These are phyloP conservation scores for Bombylius discolor DNA, from an alignment of 2,888 invertebrate genomes.

Conservation along the genomic window DNA sequence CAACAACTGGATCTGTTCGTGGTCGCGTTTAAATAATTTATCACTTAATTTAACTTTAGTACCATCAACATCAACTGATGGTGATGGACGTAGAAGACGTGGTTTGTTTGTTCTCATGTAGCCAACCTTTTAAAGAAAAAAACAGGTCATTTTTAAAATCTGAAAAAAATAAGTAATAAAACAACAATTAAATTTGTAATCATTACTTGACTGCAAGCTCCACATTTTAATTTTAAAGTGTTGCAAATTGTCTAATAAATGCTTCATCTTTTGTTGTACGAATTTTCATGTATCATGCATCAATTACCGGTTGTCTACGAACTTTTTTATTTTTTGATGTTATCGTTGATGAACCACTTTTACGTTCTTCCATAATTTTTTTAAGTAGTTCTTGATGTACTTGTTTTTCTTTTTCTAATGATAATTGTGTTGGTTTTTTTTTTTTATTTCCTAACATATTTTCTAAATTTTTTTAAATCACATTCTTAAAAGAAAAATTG, in stretches of 20 bases:
- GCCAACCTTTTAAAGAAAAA: slow-evolving; percentile 21
- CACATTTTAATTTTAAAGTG: slow-evolving; percentile 87
- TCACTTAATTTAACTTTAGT: slow-evolving; percentile 85
- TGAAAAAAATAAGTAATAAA: too few relatives aligned
- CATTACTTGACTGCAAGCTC: slow-evolving; percentile 71
- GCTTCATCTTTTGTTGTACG: slow-evolving; percentile 90
- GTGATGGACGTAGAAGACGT: slow-evolving; percentile 63
- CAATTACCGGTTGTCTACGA: slow-evolving; percentile 82
- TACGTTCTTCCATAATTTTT: slow-evolving; percentile 68
- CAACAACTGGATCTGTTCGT: slow-evolving; percentile 92
- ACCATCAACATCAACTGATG: slow-evolving; percentile 62
- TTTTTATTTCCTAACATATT: slow-evolving; percentile 96
- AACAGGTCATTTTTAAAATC: too few relatives aligned
- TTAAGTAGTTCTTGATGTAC: slow-evolving; percentile 87
- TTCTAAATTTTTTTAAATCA: slow-evolving; percentile 89
- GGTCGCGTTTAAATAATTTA: slow-evolving; percentile 75
- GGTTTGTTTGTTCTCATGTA: slow-evolving; percentile 82
- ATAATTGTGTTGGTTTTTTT: slow-evolving; percentile 82
- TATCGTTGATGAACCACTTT: slow-evolving; percentile 49
- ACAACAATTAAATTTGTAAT: neutral
- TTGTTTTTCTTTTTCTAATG: slow-evolving; percentile 86
- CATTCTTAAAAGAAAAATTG: slow-evolving; percentile 44
- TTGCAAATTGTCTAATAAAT: slow-evolving; percentile 88
- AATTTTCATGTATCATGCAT: slow-evolving; percentile 92
- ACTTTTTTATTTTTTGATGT: slow-evolving; percentile 51